A percentile compares a stretch with the other conserved stretches of the same genome.
Conservation (phyloP, 2,113 vertebrate genomes). For the Antidorcas marsupialis region DNA sequence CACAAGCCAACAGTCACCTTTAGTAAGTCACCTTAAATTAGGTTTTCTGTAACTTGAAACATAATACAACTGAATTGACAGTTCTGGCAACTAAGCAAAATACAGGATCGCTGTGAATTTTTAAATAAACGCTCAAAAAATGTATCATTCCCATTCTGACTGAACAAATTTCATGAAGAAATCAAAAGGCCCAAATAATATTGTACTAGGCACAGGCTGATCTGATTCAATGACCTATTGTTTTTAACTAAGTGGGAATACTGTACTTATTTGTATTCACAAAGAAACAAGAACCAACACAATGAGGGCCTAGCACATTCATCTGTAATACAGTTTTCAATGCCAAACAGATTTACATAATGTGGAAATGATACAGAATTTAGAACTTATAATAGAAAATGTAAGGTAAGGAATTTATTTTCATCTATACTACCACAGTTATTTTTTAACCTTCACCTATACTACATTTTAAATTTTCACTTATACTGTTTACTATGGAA, state of each 20-base stretch:
- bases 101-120: neutral
- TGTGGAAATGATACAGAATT: neutral
- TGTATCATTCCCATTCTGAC: neutral
- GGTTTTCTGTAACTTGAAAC: neutral
- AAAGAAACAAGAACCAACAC: conserved; percentile 10
- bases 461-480: neutral
- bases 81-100: neutral
- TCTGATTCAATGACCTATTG: neutral
- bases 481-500: neutral
- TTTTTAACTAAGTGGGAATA: neutral
- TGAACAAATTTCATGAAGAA: neutral
- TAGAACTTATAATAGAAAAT: conserved; percentile 3
- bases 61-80: neutral
- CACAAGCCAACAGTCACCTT: neutral
- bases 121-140: neutral
- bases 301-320: neutral
- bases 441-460: neutral
- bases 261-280: neutral
- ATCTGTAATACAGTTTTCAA: neutral
- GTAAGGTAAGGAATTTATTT: neutral
- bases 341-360: neutral
- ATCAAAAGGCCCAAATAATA: neutral
- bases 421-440: neutral
- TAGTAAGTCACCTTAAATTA: neutral
- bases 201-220: neutral